Conservation (phyloP, 2,888 invertebrate genomes). For the Alviniconcha strummeri region DNA sequence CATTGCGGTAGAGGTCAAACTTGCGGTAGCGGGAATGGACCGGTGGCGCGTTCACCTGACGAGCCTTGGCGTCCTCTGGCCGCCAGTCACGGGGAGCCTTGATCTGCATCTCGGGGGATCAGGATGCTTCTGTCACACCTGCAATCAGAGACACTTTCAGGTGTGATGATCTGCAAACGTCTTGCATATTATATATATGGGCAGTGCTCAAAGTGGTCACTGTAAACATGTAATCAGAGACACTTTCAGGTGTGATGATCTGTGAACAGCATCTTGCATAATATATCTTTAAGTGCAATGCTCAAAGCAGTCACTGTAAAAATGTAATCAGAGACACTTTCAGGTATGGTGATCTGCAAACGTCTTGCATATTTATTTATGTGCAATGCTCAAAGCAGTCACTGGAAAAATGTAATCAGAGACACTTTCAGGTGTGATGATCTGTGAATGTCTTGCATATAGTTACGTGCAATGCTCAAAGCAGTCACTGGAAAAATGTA, state of each 20-base stretch:
- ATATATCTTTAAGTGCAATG: neutral
- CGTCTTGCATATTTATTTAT: neutral
- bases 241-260: too few relatives aligned
- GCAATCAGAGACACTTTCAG: neutral
- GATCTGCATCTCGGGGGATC: constrained; percentile 49
- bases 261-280: neutral
- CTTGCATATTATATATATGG: neutral
- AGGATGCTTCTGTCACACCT: constrained; percentile 21
- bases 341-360: neutral
- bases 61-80: constrained; percentile 60
- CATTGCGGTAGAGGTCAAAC: constrained; percentile 71
- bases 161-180: neutral
- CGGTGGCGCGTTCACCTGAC: constrained; percentile 62
- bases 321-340: constrained; percentile 2
- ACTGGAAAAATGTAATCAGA: neutral
- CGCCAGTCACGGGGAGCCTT: constrained; percentile 64
- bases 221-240: constrained; percentile 8
- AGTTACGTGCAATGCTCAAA: neutral
- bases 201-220: neutral
- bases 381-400: neutral
- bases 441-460: neutral
- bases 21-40: constrained; percentile 70
- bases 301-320: neutral
- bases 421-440: neutral
- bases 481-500: neutral